These are phyloP conservation scores for Drosophila oshimai DNA, from an alignment of 1,140 invertebrate species.

Conservation along the genomic window DNA sequence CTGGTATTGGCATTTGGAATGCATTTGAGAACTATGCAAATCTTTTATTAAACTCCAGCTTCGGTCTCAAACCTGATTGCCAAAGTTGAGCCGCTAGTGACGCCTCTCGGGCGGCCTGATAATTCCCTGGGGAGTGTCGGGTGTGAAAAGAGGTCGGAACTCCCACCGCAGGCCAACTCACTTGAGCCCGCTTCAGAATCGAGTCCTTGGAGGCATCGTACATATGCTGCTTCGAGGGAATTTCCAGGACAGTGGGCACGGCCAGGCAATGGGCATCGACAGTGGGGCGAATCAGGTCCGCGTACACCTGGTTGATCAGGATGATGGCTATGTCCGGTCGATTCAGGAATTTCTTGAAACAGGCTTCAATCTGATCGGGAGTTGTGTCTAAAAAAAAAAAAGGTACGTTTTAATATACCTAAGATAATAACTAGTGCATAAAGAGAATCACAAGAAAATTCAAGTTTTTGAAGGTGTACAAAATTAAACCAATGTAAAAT, in stretches of 20 bases:
- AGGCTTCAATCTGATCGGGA: conserved; percentile 97
- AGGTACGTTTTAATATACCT: too few relatives aligned
- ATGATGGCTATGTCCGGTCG: conserved; percentile 99
- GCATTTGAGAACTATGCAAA: conserved; percentile 30
- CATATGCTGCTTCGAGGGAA: conserved; percentile 99
- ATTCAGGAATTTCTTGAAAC: conserved; percentile 96
- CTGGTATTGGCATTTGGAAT: conserved; percentile 37
- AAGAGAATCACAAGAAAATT: too few relatives aligned
- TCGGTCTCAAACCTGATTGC: conserved; percentile 1
- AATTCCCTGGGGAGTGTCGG: conserved; percentile 25
- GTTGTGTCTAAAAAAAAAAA: conserved; percentile 93
- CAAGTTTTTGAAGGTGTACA: too few relatives aligned
- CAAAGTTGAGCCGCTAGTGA: conserved; percentile 5
- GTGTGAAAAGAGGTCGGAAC: background rate
- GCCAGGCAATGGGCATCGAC: conserved; percentile 96
- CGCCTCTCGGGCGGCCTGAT: conserved; percentile 26
- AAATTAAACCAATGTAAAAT: too few relatives aligned
- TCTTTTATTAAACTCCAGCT: conserved; percentile 35
- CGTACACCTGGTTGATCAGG: conserved; percentile 99
- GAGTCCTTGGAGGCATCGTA: conserved; percentile 99
- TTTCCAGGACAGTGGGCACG: conserved; percentile 98
- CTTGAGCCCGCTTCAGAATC: conserved; percentile 95
- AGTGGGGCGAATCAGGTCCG: conserved; percentile 97
- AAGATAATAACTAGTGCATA: too few relatives aligned
- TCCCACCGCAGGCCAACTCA: conserved; percentile 81